Percentiles rank a stretch among this genome's conserved stretches.
Evolutionary conservation across 2,797 vertebrate genomes (phyloP).

Genomic region (Microchirus variegatus): DNA sequence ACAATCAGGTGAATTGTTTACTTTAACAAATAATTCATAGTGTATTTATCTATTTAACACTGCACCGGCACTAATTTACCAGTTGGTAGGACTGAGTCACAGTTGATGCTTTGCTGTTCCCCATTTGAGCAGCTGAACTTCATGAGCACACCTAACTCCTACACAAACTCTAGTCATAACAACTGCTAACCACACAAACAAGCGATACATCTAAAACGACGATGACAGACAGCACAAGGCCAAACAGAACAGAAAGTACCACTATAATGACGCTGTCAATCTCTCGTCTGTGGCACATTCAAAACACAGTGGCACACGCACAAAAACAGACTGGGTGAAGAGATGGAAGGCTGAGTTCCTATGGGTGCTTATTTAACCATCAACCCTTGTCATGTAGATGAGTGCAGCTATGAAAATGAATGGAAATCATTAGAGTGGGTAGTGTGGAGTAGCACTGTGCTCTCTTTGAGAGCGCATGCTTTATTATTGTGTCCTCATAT

Average conservation of each 20-base stretch:
- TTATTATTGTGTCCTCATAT: constrained; percentile 25
- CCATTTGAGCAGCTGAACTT: constrained; percentile 36
- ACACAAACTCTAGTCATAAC: constrained; percentile 52
- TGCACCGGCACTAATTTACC: constrained; percentile 22
- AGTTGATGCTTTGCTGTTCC: constrained; percentile 44
- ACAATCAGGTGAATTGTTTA: not conserved
- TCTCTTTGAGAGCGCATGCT: constrained; percentile 26
- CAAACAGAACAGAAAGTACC: constrained; percentile 22
- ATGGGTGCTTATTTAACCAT: constrained; percentile 37
- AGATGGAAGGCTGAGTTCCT: constrained; percentile 33
- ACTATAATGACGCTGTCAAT: constrained; percentile 4
- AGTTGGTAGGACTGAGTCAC: constrained; percentile 59
- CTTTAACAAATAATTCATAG: constrained; percentile 7
- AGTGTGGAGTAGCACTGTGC: constrained; percentile 48
- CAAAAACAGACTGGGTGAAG: not conserved
- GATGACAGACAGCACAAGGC: constrained; percentile 33
- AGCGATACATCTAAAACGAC: constrained; percentile 29
- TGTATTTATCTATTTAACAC: not conserved
- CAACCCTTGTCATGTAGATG: constrained; percentile 52
- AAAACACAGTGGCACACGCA: constrained; percentile 21
- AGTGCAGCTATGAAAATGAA: constrained; percentile 59
- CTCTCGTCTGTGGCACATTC: constrained; percentile 34
- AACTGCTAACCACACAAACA: constrained; percentile 41
- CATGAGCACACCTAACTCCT: constrained; percentile 57
- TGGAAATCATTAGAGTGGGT: constrained; percentile 59